These are phyloP conservation scores for Ecliptopera silaceata DNA, from an alignment of 2,888 invertebrate species.

Conservation along the genomic window DNA sequence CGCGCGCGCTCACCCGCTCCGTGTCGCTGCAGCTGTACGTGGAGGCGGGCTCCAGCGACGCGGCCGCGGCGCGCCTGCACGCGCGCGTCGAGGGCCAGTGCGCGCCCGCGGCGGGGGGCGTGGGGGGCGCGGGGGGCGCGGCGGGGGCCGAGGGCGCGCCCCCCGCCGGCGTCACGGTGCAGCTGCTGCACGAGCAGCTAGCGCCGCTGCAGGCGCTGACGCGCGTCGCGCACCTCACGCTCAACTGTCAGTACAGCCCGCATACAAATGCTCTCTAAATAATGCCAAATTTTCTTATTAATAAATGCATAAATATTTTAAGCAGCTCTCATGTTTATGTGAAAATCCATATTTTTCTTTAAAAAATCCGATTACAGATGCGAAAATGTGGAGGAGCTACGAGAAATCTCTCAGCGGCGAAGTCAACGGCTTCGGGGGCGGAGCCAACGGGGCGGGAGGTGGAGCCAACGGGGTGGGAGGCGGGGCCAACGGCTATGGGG, in stretches of 20 bases:
- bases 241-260: constrained; percentile 86
- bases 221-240: constrained; percentile 82
- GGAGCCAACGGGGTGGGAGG: constrained; percentile 21
- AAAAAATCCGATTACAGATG: constrained; percentile 44
- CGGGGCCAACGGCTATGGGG: constrained; percentile 27
- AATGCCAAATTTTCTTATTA: too few species aligned
- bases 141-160: constrained; percentile 8
- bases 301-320: too few species aligned
- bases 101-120: constrained; percentile 33
- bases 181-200: constrained; percentile 49
- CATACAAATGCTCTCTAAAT: too few species aligned
- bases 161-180: constrained; percentile 47
- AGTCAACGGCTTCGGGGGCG: constrained; percentile 6
- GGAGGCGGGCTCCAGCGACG: constrained; percentile 55
- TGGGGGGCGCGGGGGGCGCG: background rate
- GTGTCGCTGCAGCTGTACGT: constrained; percentile 45
- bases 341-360: too few species aligned
- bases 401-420: background rate
- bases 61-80: constrained; percentile 42
- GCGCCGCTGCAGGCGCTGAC: constrained; percentile 51
- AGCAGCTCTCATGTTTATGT: too few species aligned
- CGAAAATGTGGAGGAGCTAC: constrained; percentile 55
- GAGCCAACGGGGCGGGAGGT: constrained; percentile 17
- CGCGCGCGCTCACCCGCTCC: constrained; percentile 40
- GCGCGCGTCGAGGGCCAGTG: constrained; percentile 52